Percentiles rank a stretch among this genome's conserved stretches.
These are phyloP conservation scores for Perca schrenkii DNA, from an alignment of 2,113 vertebrate species.

Conservation along the genomic window DNA sequence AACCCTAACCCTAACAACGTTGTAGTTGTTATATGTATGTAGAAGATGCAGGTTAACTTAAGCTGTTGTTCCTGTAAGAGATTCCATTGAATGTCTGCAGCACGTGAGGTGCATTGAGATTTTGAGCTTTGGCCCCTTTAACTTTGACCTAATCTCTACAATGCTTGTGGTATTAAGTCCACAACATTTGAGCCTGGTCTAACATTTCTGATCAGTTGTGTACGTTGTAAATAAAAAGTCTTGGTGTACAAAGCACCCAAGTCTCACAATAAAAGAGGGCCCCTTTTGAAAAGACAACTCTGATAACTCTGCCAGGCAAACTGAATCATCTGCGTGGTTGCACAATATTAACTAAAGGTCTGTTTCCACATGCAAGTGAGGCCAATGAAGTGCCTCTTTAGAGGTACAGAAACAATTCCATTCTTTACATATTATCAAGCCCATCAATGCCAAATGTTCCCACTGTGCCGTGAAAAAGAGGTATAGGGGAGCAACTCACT, in stretches of 20 bases:
- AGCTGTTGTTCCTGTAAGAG: not conserved
- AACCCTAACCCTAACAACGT: no score
- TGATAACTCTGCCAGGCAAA: slow-evolving; percentile 20
- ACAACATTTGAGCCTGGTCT: slow-evolving; percentile 10
- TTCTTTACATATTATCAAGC: slow-evolving; percentile 18
- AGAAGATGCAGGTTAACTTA: not conserved
- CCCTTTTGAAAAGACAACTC: slow-evolving; percentile 25
- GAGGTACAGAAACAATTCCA: slow-evolving; percentile 9
- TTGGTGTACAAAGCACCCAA: slow-evolving; percentile 7
- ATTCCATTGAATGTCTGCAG: not conserved
- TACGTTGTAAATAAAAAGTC: slow-evolving; percentile 17
- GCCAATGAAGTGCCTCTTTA: slow-evolving; percentile 12
- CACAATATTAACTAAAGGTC: slow-evolving; percentile 48
- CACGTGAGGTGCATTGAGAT: slow-evolving; percentile 24
- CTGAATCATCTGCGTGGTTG: slow-evolving; percentile 42
- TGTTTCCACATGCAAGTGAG: slow-evolving; percentile 39
- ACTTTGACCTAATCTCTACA: slow-evolving; percentile 16
- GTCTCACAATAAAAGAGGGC: slow-evolving; percentile 13
- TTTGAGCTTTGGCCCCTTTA: slow-evolving; percentile 1
- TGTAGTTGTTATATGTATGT: not conserved
- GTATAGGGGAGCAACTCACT: not conserved
- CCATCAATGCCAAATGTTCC: slow-evolving; percentile 33
- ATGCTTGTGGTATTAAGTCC: slow-evolving; percentile 36
- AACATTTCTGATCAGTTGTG: slow-evolving; percentile 3
- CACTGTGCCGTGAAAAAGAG: not conserved